phyloP scores from a whole-genome alignment of 2,888 invertebrate genomes.

The Tribolium freemani region DNA sequence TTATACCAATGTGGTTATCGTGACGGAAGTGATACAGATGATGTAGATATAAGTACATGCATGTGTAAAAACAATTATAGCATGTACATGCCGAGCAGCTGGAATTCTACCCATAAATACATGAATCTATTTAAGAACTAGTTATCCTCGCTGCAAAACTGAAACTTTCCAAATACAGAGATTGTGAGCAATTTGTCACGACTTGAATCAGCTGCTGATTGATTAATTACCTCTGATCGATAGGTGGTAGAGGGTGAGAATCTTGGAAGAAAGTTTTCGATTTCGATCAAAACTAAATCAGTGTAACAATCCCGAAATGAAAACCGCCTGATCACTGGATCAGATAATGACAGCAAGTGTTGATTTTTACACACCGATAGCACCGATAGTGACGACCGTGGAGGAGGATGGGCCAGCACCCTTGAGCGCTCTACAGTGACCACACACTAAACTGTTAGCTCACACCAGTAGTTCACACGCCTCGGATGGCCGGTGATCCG shows the following conservation, averaged over 20 bases:
- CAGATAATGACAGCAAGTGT: constrained; percentile 57
- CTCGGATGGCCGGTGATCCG: constrained; percentile 68
- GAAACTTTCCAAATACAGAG: constrained; percentile 36
- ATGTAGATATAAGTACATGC: constrained; percentile 59
- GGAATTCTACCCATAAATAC: constrained; percentile 44
- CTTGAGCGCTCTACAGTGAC: constrained; percentile 66
- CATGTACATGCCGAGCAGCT: constrained; percentile 55
- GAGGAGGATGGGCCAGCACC: constrained; percentile 53
- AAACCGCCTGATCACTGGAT: constrained; percentile 58
- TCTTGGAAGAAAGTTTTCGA: too few species aligned
- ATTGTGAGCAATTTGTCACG: constrained; percentile 17
- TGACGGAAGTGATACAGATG: constrained; percentile 61
- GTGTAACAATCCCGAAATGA: constrained; percentile 52
- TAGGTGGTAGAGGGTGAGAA: too few species aligned
- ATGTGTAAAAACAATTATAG: constrained; percentile 62
- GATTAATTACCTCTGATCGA: too few species aligned
- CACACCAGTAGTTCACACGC: constrained; percentile 61
- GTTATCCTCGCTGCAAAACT: constrained; percentile 19
- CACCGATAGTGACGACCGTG: constrained; percentile 59
- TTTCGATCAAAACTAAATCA: neutral
- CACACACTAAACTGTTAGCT: constrained; percentile 67
- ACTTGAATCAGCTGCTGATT: neutral
- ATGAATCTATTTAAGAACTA: constrained; percentile 41
- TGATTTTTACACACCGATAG: constrained; percentile 61
- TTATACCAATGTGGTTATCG: constrained; percentile 56